Percentiles rank a stretch among this genome's conserved stretches.
Evolutionary conservation across 2,113 vertebrate genomes (phyloP).

Genomic region (Percopsis transmontana): DNA sequence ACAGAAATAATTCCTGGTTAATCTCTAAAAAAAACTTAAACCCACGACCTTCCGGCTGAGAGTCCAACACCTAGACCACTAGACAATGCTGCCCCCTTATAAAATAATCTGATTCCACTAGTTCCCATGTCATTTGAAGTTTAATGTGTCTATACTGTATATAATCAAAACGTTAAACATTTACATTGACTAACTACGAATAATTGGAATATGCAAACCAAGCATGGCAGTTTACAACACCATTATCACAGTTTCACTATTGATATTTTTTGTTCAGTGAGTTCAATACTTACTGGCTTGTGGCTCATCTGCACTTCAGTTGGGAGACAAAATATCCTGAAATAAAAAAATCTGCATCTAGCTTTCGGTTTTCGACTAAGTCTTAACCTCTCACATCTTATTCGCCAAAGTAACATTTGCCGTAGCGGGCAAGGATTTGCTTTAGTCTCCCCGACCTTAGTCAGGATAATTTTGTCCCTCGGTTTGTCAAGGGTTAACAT

Average conservation of each 20-base stretch:
- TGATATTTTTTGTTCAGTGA: neutral
- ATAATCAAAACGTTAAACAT: neutral
- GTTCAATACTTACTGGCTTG: neutral
- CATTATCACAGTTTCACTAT: neutral
- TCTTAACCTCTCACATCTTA: too few relatives aligned
- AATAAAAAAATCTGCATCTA: too few relatives aligned
- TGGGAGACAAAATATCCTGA: neutral
- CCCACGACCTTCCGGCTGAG: too few relatives aligned
- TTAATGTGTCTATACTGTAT: neutral
- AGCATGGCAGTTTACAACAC: neutral
- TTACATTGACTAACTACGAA: neutral
- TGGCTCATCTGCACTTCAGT: neutral
- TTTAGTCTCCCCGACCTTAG: constrained; percentile 20
- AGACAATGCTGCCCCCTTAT: too few relatives aligned
- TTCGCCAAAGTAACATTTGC: too few relatives aligned
- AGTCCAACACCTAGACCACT: too few relatives aligned
- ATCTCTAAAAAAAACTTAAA: too few relatives aligned
- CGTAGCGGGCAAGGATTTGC: neutral
- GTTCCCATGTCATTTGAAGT: too few relatives aligned
- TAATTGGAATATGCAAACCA: neutral
- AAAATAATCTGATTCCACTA: too few relatives aligned
- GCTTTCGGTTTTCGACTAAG: too few relatives aligned
- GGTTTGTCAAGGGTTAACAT: constrained; percentile 74
- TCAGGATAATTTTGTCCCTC: constrained; percentile 53
- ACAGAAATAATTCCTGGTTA: too few relatives aligned